phyloP scores from a whole-genome alignment of 1,140 invertebrate species.

The Plectrocnemia conspersa region DNA sequence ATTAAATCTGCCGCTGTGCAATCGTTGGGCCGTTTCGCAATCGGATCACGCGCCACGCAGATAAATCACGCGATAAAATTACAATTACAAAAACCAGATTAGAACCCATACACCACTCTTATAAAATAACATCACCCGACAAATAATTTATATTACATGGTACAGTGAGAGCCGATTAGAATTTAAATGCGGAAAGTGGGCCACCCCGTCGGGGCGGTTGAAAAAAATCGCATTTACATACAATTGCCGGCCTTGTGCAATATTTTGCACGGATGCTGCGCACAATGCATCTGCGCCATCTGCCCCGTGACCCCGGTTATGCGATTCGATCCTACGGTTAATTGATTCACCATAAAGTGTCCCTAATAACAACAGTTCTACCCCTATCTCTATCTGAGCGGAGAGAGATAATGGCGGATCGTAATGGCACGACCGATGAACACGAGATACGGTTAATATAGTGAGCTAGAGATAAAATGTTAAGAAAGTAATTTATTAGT shows the following conservation, averaged over 20 bases:
- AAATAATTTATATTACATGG: too few species aligned
- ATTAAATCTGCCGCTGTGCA: conserved; percentile 1
- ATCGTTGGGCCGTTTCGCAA: conserved; percentile 6
- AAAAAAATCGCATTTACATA: conserved; percentile 9
- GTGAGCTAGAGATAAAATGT: too few species aligned
- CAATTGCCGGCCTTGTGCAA: conserved; percentile 14
- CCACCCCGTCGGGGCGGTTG: background rate
- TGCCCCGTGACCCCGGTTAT: conserved; percentile 12
- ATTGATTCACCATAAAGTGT: conserved; percentile 32
- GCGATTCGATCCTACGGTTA: conserved; percentile 12
- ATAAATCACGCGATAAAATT: conserved; percentile 26
- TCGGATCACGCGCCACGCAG: conserved; percentile 19
- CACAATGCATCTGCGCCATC: conserved; percentile 19
- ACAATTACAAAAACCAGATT: too few species aligned
- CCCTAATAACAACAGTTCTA: conserved; percentile 7
- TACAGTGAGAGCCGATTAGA: too few species aligned
- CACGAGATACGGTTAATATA: too few species aligned
- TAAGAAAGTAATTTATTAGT: too few species aligned
- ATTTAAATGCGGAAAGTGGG: conserved; percentile 1
- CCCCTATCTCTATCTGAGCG: conserved; percentile 5
- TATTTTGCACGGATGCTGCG: conserved; percentile 17
- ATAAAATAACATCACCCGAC: too few species aligned
- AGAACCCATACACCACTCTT: too few species aligned
- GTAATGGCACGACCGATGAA: too few species aligned
- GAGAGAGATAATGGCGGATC: background rate